Evolutionary conservation across 2,888 invertebrate genomes (phyloP), one percentile per base, ranked within the genome.

Genomic region (Onchidella celtica): DNA sequence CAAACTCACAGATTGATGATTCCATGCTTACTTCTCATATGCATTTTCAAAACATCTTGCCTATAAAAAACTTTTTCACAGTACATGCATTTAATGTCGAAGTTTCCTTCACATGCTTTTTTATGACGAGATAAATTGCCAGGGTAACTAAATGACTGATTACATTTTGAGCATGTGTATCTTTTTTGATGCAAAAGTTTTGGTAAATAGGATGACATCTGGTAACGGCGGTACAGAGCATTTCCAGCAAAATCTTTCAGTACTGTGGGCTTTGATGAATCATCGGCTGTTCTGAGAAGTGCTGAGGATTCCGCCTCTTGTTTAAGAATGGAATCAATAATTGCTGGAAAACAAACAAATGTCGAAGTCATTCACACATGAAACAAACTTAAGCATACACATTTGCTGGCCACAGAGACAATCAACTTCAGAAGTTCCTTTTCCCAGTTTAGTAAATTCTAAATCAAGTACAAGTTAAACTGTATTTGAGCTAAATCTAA

Each of bases 51-150:
- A 3, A 82, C 84, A 80, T 84, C 84, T 65, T 82, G 82, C 24
- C 84, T 55, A 38, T 84, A 84, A 59, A 84, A 84, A 65, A 79
- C 82, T 66, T 82, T 79, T 27, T 82, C 84, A 82, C 84, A 84
- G 27, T 73, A 82, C 36, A 68, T 47, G 76, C 84, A 84, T 47
- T 82, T 82, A 14, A 84, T 72, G 34, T 84, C 79, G 78, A 82
- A 84, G 27, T 82, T 84, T 21, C 84, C 84, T 63, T 84, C 84
- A 65, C 84, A 84, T 9, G 84, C 84, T 65, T 84, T 84, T 57
- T 72, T 75, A 38, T 84, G 84, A 14, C 84, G 79, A 36, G 82
- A 77, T 55, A 84, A 65, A 72, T 84, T 84, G 24, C 84, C 82
- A 57, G 76, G 80, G 61, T 82, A 84, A 74, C 80, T 77, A 59